Conservation (phyloP, 2,888 invertebrate genomes). For the Cremastobaeus sp. region DNA sequence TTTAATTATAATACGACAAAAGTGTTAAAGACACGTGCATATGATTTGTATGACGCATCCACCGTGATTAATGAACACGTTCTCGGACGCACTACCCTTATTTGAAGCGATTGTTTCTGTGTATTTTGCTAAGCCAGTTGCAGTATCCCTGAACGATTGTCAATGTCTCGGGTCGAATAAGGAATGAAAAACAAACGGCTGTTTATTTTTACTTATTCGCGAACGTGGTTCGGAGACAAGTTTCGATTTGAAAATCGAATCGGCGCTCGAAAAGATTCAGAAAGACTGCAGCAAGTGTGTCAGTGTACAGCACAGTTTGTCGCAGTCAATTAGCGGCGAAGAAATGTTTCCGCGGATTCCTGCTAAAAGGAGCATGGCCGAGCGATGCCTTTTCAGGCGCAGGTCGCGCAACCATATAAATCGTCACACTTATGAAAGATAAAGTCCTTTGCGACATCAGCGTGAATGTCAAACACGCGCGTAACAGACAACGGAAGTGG, state of each 20-base stretch:
- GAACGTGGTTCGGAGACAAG: neutral
- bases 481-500: conserved; percentile 1
- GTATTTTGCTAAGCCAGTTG: conserved; percentile 42
- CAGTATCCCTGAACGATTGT: conserved; percentile 27
- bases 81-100: conserved; percentile 37
- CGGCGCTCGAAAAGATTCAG: neutral
- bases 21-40: conserved; percentile 58
- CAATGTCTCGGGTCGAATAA: conserved; percentile 22
- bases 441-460: conserved; percentile 21
- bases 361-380: conserved; percentile 33
- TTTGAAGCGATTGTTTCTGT: conserved; percentile 33
- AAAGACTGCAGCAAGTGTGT: too few species aligned
- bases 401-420: conserved; percentile 36
- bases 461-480: conserved; percentile 16
- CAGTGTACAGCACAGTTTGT: conserved; percentile 42
- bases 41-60: conserved; percentile 56
- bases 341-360: conserved; percentile 49
- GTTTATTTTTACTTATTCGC: neutral
- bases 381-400: conserved; percentile 45
- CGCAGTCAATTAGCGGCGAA: conserved; percentile 64
- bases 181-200: neutral
- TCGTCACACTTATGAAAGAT: conserved; percentile 47
- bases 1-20: conserved; percentile 56
- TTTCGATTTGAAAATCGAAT: neutral
- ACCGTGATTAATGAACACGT: conserved; percentile 52